Evolutionary conservation across 2,113 vertebrate species (phyloP).

Genomic region (Nanorana parkeri): DNA sequence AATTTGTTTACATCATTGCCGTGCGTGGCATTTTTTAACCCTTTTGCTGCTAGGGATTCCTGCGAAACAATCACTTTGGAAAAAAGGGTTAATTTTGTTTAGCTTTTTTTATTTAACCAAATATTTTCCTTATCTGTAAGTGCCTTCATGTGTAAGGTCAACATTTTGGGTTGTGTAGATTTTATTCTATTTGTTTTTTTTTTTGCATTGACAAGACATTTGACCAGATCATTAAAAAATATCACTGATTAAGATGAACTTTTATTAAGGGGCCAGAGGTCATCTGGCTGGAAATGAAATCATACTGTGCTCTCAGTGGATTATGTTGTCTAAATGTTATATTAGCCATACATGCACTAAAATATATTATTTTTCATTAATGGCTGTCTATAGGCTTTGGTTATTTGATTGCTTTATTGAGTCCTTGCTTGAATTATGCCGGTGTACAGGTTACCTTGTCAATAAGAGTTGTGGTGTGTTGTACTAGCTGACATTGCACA

Average conservation of each 20-base stretch:
- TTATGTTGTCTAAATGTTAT: constrained; percentile 30
- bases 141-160: constrained; percentile 66
- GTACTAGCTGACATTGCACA: too few species aligned
- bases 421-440: too few species aligned
- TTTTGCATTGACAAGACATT: constrained; percentile 2
- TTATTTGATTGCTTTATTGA: too few species aligned
- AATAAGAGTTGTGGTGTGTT: too few species aligned
- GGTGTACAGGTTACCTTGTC: too few species aligned
- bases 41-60: constrained; percentile 55
- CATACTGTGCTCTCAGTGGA: neutral
- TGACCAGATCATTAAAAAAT: neutral
- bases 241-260: neutral
- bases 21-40: constrained; percentile 63
- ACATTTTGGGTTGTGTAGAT: constrained; percentile 17
- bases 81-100: constrained; percentile 26
- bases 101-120: constrained; percentile 52
- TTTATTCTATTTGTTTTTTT: constrained; percentile 1
- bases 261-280: constrained; percentile 5
- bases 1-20: constrained; percentile 57
- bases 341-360: constrained; percentile 31
- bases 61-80: neutral
- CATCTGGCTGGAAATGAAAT: neutral
- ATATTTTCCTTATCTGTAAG: constrained; percentile 61
- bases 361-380: constrained; percentile 26
- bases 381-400: too few species aligned